Evolutionary conservation across 2,888 invertebrate genomes (phyloP).

Genomic region (Drosophila sordidula): DNA sequence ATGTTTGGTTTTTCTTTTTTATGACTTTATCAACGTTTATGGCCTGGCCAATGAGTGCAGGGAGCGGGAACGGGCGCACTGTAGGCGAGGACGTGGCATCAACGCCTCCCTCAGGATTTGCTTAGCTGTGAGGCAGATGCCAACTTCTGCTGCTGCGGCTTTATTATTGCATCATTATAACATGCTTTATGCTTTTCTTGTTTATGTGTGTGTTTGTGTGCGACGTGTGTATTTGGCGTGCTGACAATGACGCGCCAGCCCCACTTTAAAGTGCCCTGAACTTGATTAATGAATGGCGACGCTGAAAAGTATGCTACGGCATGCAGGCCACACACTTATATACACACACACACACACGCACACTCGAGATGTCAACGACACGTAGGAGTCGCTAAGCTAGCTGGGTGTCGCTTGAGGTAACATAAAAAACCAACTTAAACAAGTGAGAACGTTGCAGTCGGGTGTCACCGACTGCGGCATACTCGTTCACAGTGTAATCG

Average conservation of each 20-base stretch:
- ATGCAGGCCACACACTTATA: slow-evolving; percentile 41
- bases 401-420: slow-evolving; percentile 28
- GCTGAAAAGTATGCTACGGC: slow-evolving; percentile 71
- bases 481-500: not conserved
- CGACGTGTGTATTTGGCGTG: slow-evolving; percentile 6
- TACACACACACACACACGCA: slow-evolving; percentile 18
- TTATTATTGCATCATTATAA: slow-evolving; percentile 80
- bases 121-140: slow-evolving; percentile 35
- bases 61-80: not conserved
- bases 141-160: slow-evolving; percentile 52
- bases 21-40: slow-evolving; percentile 75
- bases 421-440: slow-evolving; percentile 10
- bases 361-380: slow-evolving; percentile 73
- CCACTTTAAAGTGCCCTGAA: slow-evolving; percentile 78
- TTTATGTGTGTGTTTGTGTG: slow-evolving; percentile 9
- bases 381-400: slow-evolving; percentile 21
- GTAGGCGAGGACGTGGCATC: slow-evolving; percentile 33
- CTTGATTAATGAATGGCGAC: slow-evolving; percentile 76
- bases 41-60: slow-evolving; percentile 40
- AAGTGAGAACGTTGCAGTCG: not conserved
- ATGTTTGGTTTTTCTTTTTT: slow-evolving; percentile 52
- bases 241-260: slow-evolving; percentile 52
- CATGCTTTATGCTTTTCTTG: slow-evolving; percentile 47
- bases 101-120: slow-evolving; percentile 56
- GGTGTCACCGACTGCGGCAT: not conserved